phyloP scores from a whole-genome alignment of 1,140 invertebrate genomes.

The Heliconius hewitsoni region DNA sequence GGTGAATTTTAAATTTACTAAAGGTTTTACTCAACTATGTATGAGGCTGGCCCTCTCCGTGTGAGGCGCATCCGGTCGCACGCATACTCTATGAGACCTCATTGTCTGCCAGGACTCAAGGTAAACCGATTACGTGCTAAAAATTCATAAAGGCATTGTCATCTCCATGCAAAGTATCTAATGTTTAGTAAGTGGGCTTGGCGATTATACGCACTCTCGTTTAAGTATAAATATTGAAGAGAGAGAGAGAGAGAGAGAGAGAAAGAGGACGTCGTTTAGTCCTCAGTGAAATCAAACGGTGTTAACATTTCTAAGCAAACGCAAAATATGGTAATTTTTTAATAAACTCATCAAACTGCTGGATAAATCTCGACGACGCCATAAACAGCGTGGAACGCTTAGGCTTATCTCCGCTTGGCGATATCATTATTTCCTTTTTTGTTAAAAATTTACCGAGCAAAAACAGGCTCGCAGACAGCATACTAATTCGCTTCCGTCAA shows the following conservation, averaged over 20 bases:
- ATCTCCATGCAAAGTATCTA: constrained; percentile 52
- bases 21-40: constrained; percentile 70
- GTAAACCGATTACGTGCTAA: constrained; percentile 72
- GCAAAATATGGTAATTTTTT: constrained; percentile 37
- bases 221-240: constrained; percentile 31
- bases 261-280: not conserved
- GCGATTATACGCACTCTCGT: constrained; percentile 33
- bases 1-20: constrained; percentile 71
- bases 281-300: not conserved
- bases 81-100: constrained; percentile 61
- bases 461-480: constrained; percentile 67
- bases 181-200: constrained; percentile 55
- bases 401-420: constrained; percentile 74
- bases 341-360: constrained; percentile 53
- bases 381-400: constrained; percentile 68
- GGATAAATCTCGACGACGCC: constrained; percentile 62
- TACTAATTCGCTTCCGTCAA: constrained; percentile 68
- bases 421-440: constrained; percentile 78
- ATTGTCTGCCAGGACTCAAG: constrained; percentile 63
- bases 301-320: constrained; percentile 28
- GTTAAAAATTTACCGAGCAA: constrained; percentile 72
- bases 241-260: too few species aligned
- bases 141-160: constrained; percentile 71
- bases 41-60: constrained; percentile 60
- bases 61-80: constrained; percentile 61